phyloP scores from a whole-genome alignment of 2,888 invertebrate genomes.

The Apamea sordens region DNA sequence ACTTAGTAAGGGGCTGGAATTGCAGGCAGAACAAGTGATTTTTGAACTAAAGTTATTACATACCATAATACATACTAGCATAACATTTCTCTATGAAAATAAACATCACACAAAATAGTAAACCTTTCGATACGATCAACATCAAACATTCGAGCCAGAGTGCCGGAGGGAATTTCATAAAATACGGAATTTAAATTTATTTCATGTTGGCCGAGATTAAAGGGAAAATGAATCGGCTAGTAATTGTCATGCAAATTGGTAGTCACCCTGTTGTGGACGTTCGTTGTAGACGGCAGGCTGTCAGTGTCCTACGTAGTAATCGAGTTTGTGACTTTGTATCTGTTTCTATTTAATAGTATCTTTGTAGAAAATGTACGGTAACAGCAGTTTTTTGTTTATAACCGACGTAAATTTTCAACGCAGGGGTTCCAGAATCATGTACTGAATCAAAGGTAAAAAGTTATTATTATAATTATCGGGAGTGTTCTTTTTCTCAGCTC shows the following conservation, averaged over 20 bases:
- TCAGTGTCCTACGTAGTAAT: conserved; percentile 27
- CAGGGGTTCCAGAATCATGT: no score
- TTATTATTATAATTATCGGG: no score
- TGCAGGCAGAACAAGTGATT: neutral
- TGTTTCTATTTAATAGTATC: conserved; percentile 2
- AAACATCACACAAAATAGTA: neutral
- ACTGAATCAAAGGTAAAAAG: no score
- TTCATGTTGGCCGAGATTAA: conserved; percentile 54
- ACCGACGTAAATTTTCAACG: neutral
- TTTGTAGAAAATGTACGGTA: neutral
- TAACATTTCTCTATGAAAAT: neutral
- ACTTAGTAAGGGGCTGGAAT: no score
- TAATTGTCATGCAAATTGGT: conserved; percentile 63
- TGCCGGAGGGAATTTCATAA: conserved; percentile 43
- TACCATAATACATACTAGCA: neutral
- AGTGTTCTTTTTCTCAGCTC: no score
- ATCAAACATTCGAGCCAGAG: conserved; percentile 20
- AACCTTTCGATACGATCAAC: conserved; percentile 8
- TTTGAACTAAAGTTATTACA: no score
- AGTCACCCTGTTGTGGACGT: conserved; percentile 43
- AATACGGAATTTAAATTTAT: conserved; percentile 58
- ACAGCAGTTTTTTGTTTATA: neutral
- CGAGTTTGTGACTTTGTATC: conserved; percentile 37
- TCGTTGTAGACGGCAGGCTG: conserved; percentile 22
- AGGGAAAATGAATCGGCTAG: conserved; percentile 50